Conservation (phyloP, 2,113 vertebrate genomes). For the Eonycteris spelaea region DNA sequence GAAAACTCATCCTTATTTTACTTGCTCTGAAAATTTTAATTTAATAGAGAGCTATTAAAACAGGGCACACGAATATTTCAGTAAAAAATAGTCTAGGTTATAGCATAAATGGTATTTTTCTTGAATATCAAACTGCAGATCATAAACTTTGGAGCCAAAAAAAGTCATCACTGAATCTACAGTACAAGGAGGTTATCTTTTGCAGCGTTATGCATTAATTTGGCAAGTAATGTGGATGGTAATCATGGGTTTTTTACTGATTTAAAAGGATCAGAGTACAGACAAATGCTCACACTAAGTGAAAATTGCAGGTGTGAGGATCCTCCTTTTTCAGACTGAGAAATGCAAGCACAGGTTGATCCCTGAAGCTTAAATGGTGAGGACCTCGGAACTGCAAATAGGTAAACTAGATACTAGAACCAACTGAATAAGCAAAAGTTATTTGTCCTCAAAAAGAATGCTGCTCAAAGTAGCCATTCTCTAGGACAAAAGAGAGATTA, state of each 20-base stretch:
- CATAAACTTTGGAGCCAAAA: constrained; percentile 9
- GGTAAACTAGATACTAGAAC: constrained; percentile 6
- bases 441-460: constrained; percentile 29
- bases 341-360: constrained; percentile 6
- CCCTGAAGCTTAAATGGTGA: neutral
- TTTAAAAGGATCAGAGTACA: constrained; percentile 32
- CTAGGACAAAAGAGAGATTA: neutral
- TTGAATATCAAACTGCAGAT: constrained; percentile 7
- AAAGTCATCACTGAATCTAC: constrained; percentile 8
- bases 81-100: neutral
- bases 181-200: constrained; percentile 1
- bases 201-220: neutral
- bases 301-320: constrained; percentile 10
- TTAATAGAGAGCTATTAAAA: constrained; percentile 17
- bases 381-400: neutral
- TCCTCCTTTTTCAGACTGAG: neutral
- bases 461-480: constrained; percentile 15
- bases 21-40: constrained; percentile 17
- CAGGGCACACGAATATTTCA: neutral
- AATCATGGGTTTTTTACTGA: constrained; percentile 32
- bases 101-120: neutral
- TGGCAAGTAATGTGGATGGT: neutral
- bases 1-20: constrained; percentile 20
- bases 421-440: neutral
- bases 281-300: constrained; percentile 21